phyloP scores from a whole-genome alignment of 2,888 invertebrate species.

The Aethes cnicana region DNA sequence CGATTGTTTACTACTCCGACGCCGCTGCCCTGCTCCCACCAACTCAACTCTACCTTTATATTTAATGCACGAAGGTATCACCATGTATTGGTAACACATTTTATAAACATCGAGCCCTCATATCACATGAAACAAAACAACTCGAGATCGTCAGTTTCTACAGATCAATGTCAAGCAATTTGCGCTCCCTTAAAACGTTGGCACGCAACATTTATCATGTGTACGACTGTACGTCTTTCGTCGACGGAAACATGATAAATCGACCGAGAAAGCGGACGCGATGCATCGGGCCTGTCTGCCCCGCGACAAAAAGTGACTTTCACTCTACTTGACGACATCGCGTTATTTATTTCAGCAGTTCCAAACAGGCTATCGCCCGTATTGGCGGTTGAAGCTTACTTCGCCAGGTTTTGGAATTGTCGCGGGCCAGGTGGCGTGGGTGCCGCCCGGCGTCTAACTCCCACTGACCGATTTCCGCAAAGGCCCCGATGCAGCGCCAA shows the following conservation, averaged over 20 bases:
- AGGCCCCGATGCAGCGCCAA: constrained; percentile 42
- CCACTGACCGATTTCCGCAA: constrained; percentile 35
- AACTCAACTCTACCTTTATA: constrained; percentile 30
- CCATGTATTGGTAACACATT: constrained; percentile 3
- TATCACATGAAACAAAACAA: constrained; percentile 4
- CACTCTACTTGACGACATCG: constrained; percentile 36
- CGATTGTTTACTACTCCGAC: constrained; percentile 45
- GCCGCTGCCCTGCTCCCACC: constrained; percentile 37
- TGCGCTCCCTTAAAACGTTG: constrained; percentile 34
- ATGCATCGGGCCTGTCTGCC: constrained; percentile 11
- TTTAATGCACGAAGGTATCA: constrained; percentile 1
- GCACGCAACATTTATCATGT: constrained; percentile 27
- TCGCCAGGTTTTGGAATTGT: constrained; percentile 32
- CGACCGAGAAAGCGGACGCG: constrained; percentile 12
- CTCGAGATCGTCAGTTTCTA: constrained; percentile 14
- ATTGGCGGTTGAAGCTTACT: constrained; percentile 33
- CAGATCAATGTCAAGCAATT: constrained; percentile 43
- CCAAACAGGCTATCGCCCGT: constrained; percentile 35
- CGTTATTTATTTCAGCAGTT: constrained; percentile 43
- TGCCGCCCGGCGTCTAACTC: constrained; percentile 35
- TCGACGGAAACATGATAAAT: constrained; percentile 17
- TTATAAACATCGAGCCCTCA: constrained; percentile 15
- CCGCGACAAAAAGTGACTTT: constrained; percentile 28
- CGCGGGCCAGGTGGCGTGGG: constrained; percentile 31
- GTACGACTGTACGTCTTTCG: constrained; percentile 1